These are phyloP conservation scores for Pseudolycoriella hygida DNA, from an alignment of 2,888 invertebrate species.

Conservation along the genomic window DNA sequence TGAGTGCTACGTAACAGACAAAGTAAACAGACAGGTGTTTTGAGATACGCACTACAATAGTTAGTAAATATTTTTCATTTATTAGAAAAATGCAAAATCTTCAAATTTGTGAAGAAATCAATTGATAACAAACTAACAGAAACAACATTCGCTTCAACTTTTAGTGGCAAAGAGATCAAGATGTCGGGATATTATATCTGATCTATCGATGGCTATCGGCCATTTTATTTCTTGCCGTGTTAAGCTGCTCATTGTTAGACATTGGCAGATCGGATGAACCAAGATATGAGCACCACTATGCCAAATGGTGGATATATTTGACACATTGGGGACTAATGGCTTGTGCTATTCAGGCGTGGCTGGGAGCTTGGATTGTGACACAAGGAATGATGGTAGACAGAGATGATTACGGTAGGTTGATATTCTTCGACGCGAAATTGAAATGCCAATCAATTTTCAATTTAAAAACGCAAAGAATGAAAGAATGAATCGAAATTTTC, in stretches of 20 bases:
- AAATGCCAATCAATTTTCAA: too few species aligned
- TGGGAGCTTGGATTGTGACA: conserved; percentile 30
- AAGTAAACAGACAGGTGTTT: too few species aligned
- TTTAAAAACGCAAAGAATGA: too few species aligned
- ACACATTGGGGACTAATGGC: conserved; percentile 29
- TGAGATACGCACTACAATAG: too few species aligned
- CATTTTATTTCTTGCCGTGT: conserved; percentile 28
- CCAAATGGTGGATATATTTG: conserved; percentile 31
- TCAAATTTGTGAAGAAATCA: too few species aligned
- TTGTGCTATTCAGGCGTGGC: conserved; percentile 28
- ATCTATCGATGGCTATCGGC: conserved; percentile 30
- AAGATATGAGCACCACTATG: conserved; percentile 26
- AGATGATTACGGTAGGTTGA: conserved; percentile 21
- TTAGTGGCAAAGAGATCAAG: conserved; percentile 29
- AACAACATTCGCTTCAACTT: too few species aligned
- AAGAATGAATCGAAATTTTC: too few species aligned
- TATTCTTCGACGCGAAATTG: background rate
- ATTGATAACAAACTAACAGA: too few species aligned
- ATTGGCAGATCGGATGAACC: conserved; percentile 29
- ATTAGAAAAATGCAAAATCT: too few species aligned
- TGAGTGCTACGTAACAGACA: too few species aligned
- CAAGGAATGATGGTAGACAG: conserved; percentile 31
- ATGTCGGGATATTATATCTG: conserved; percentile 29
- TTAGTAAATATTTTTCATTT: too few species aligned
- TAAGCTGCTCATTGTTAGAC: conserved; percentile 28